Percentiles rank a stretch among this genome's conserved stretches.
Conservation (phyloP, 2,888 invertebrate genomes). For the Himalopsyche japonica region DNA sequence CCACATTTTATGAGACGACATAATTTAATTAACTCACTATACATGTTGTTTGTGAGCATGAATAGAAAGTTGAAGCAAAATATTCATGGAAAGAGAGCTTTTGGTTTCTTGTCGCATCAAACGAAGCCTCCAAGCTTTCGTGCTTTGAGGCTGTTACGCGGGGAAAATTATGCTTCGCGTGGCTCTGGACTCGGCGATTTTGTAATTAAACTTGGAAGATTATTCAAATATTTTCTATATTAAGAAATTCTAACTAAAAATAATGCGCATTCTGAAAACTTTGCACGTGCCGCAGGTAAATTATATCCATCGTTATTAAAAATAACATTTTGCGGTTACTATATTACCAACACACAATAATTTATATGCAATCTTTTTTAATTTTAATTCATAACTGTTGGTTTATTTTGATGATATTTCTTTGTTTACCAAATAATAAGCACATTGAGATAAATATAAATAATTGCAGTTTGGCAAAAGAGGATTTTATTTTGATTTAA, state of each 20-base stretch:
- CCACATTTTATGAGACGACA: too few relatives aligned
- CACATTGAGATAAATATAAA: too few relatives aligned
- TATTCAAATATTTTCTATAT: slow-evolving; percentile 38
- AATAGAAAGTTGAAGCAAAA: slow-evolving; percentile 14
- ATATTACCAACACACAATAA: background rate
- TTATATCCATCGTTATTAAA: background rate
- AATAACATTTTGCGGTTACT: background rate
- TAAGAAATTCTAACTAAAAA: slow-evolving; percentile 34
- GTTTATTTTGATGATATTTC: too few relatives aligned
- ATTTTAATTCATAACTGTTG: too few relatives aligned
- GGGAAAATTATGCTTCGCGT: slow-evolving; percentile 34
- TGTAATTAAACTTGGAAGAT: slow-evolving; percentile 33
- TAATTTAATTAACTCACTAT: background rate
- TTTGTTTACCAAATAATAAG: too few relatives aligned
- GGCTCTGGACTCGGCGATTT: slow-evolving; percentile 29
- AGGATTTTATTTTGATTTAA: too few relatives aligned
- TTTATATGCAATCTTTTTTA: too few relatives aligned
- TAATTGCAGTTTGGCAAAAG: too few relatives aligned
- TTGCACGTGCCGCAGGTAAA: background rate
- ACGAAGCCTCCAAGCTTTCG: slow-evolving; percentile 14
- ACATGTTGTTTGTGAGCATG: background rate
- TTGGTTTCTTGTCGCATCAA: slow-evolving; percentile 2
- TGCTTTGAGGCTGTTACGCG: slow-evolving; percentile 25
- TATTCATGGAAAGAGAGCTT: slow-evolving; percentile 25
- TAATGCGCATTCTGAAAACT: slow-evolving; percentile 9